Evolutionary conservation across 92 coral and sea anemone genomes (phyloP).

Genomic region (Parazoanthus darwini): DNA sequence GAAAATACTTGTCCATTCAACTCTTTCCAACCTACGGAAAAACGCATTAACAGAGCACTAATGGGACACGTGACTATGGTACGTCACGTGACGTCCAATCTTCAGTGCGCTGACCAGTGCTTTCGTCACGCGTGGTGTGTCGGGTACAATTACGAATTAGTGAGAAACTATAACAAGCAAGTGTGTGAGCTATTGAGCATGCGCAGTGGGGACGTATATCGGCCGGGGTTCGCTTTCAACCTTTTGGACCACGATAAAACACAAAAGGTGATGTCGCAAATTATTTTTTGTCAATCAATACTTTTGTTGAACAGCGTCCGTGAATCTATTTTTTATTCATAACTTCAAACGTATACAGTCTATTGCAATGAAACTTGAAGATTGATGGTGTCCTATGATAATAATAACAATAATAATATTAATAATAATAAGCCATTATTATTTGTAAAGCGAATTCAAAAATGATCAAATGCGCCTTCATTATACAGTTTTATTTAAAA

Average conservation of each 20-base stretch:
- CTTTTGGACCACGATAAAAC: background rate
- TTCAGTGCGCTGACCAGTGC: background rate
- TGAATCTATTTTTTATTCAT: no score
- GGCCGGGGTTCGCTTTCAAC: background rate
- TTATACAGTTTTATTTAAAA: no score
- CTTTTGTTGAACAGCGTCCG: no score
- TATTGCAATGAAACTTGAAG: no score
- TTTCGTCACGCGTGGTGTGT: constrained; percentile 1
- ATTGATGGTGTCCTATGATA: no score
- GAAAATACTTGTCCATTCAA: background rate
- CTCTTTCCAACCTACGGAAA: background rate
- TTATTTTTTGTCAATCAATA: no score
- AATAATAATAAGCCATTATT: no score
- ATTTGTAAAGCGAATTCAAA: no score
- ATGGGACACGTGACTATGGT: background rate
- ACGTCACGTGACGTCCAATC: background rate
- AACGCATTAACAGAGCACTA: background rate
- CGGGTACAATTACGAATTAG: background rate
- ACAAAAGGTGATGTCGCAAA: background rate
- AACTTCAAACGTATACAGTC: no score
- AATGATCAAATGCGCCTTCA: no score
- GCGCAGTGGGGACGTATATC: background rate
- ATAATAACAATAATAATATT: no score
- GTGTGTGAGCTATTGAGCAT: background rate
- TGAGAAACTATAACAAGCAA: background rate